phyloP scores from a whole-genome alignment of 2,797 vertebrate genomes.

The Petrocephalus sullivani region DNA sequence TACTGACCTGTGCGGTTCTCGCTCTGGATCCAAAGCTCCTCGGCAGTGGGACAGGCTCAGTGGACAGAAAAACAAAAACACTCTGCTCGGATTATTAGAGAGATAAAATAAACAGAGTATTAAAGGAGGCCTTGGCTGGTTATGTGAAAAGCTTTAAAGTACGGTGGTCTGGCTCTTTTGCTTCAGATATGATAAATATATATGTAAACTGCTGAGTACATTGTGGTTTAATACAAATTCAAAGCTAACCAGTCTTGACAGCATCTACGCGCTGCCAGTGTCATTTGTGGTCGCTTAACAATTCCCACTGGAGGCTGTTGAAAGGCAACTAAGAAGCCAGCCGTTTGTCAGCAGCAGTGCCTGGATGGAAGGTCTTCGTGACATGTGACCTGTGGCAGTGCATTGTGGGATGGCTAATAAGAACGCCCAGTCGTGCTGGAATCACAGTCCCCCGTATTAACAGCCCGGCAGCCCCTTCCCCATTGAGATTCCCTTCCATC shows the following conservation, averaged over 20 bases:
- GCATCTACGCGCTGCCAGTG: neutral
- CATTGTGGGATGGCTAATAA: conserved; percentile 53
- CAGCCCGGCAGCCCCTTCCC: conserved; percentile 50
- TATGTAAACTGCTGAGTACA: neutral
- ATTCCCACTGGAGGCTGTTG: conserved; percentile 37
- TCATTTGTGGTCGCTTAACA: conserved; percentile 15
- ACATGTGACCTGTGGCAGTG: conserved; percentile 28
- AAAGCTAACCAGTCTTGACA: conserved; percentile 6
- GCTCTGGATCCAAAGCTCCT: neutral
- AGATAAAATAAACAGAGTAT: conserved; percentile 5
- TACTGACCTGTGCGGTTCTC: neutral
- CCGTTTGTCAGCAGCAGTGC: neutral
- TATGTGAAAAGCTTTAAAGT: neutral
- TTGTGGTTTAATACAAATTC: conserved; percentile 8
- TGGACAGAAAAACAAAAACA: neutral
- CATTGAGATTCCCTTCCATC: conserved; percentile 53
- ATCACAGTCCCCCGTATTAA: conserved; percentile 42
- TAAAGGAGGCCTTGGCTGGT: neutral
- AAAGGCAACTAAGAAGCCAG: conserved; percentile 33
- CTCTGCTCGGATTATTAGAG: neutral
- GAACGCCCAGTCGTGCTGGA: conserved; percentile 11
- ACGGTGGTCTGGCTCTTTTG: neutral
- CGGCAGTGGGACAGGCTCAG: neutral
- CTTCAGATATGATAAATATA: neutral
- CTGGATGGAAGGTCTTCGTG: conserved; percentile 21